Evolutionary conservation across 1,140 invertebrate species (phyloP).

Genomic region (Drosophila pandora): DNA sequence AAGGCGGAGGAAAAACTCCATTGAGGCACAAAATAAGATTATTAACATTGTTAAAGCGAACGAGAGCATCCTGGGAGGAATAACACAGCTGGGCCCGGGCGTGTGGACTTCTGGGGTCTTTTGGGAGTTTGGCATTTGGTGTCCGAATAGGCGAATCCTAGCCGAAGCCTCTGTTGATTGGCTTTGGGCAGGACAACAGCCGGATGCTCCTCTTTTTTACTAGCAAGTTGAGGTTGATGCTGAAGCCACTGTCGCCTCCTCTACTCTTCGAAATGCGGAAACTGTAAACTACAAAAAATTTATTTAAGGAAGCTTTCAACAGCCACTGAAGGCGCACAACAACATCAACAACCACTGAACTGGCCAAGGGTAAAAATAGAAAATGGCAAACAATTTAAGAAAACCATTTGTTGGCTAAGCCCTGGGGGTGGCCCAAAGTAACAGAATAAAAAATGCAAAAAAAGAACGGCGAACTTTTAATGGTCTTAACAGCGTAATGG

Average conservation of each 20-base stretch:
- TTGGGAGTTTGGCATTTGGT: neutral
- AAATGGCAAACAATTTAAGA: slow-evolving; percentile 80
- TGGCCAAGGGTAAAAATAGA: slow-evolving; percentile 55
- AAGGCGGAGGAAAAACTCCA: slow-evolving; percentile 40
- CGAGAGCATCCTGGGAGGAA: slow-evolving; percentile 46
- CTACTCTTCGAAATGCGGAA: slow-evolving; percentile 55
- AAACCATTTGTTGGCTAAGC: slow-evolving; percentile 72
- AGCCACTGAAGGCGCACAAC: slow-evolving; percentile 8
- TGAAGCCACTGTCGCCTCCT: neutral
- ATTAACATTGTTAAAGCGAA: slow-evolving; percentile 80
- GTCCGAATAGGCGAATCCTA: neutral
- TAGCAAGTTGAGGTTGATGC: slow-evolving; percentile 3
- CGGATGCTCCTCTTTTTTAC: slow-evolving; percentile 31
- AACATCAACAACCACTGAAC: slow-evolving; percentile 22
- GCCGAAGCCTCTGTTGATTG: slow-evolving; percentile 46
- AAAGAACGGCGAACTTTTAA: neutral
- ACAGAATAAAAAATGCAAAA: neutral
- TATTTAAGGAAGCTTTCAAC: slow-evolving; percentile 64
- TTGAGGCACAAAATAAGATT: slow-evolving; percentile 80
- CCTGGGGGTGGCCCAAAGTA: slow-evolving; percentile 37
- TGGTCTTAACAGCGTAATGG: slow-evolving; percentile 1
- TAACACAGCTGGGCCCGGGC: slow-evolving; percentile 2
- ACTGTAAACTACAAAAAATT: slow-evolving; percentile 72
- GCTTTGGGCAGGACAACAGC: slow-evolving; percentile 45
- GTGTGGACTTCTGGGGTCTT: neutral